Evolutionary conservation across 2,888 invertebrate species (phyloP), one percentile per base, ranked within the genome.

Genomic region (Stenchaetothrips biformis): DNA sequence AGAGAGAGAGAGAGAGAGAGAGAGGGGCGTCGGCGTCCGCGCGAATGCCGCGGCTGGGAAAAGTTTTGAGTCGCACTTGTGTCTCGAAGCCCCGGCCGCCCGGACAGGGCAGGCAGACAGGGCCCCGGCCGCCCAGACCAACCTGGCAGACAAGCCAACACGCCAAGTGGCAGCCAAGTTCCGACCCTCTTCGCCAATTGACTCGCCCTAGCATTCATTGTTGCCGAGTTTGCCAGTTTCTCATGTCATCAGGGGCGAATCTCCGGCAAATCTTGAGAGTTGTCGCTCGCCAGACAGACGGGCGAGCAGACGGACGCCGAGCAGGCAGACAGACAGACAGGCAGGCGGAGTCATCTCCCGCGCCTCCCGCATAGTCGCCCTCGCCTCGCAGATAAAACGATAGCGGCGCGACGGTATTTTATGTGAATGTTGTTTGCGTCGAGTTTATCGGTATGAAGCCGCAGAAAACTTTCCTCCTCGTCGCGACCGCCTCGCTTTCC

Each of bases 401-500:
- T 67, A 9, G 67, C 62, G 67, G 67, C 67, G 59, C 67, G 21
- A 25, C 67, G 67, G 67, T 74, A 74, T 74, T 74, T 74, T 74
- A 74, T 74, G 67, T 74, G 67, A 74, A 74, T 74, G 67, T 74
- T 74, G 67, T 74, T 74, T 74, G 67, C 67, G 67, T 25, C 67
- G 67, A 74, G 67, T 74, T 74, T 74, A 74, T 74, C 67, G 67
- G 67, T 74, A 74, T 74, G 67, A 74, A 74, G 67, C 67, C 67
- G 67, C 67, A 59, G 21, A 74, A 74, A 74, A 11, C 25, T 74
- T 74, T 74, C 8, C 67, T 25, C 25, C 9, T 7, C 37, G 37
- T 37, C 37, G 37, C 1, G 37, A 37, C 37, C 37, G 37, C 37
- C 37, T 37, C 37, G 37, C 37, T 37, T 37, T 37, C 37, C 37